Evolutionary conservation across 2,113 vertebrate species (phyloP), one percentile per base, ranked within the genome.

Genomic region (Mastomys natalensis): DNA sequence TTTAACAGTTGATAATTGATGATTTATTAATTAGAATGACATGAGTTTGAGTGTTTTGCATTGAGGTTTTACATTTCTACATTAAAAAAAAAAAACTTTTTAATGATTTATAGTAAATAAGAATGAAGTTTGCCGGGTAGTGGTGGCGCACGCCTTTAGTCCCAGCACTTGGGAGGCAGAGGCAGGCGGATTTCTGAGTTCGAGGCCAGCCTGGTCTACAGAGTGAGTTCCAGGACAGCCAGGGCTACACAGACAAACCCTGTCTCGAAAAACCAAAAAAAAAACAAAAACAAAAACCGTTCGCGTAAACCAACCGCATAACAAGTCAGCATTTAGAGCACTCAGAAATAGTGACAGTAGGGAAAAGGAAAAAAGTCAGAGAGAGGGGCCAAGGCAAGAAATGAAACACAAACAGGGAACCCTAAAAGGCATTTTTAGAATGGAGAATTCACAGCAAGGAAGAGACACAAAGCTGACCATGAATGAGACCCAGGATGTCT

Each of bases 1-100:
- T 95, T 97, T 89, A 90, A 90, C 93, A 96, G 43, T 84, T 48
- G 16, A 43, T 85, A 77, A 40, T 43, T 76, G 48, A 80, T 92
- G 31, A 10, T 55, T 40, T 91, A 43, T 62, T 93, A 95, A 70
- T 84, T 84, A 62, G 82, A 87, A 91, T 85, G 43, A 62, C 15
- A 58, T 77, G 19, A 64, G 15, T 96, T 82, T 17, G 37, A 76
- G 3, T 68, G 26, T 40, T 72, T 90, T 91, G 7, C 90, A 11
- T 77, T 94, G 24, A 91, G 58, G 40, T 72, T 58, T 89, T 62
- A 87, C 40, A 93, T 93, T 95, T 96, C 87, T 10, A 87, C 3
- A 17, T 40, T 85, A 43, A 31, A 31, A 85, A 85, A 31, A 82
- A 9, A 45, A 45, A 10, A 1, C 0, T 22, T 60, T 62, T 5